Percentiles rank a stretch among this genome's conserved stretches.
phyloP scores from a whole-genome alignment of 2,113 vertebrate species.

The Lampris incognitus region DNA sequence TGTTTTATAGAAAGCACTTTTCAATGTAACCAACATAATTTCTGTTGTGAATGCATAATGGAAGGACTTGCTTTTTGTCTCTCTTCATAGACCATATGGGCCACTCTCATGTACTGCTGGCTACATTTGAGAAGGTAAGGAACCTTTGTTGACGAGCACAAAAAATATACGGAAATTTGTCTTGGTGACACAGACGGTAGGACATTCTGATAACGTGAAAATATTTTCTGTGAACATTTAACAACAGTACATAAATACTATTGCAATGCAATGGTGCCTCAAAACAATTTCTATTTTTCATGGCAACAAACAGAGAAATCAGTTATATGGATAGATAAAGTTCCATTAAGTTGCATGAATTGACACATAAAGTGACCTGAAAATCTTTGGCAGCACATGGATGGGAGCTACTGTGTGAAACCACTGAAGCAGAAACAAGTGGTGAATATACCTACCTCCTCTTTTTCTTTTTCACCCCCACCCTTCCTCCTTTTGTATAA shows the following conservation, averaged over 20 bases:
- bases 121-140: constrained; percentile 96
- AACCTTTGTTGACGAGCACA: not conserved
- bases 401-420: constrained; percentile 96
- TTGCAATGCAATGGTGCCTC: too few relatives aligned
- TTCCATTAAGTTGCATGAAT: too few relatives aligned
- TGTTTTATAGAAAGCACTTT: not conserved
- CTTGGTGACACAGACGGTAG: not conserved
- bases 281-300: too few relatives aligned
- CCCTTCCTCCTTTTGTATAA: constrained; percentile 30
- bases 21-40: too few relatives aligned
- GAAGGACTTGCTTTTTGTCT: constrained; percentile 21
- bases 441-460: constrained; percentile 79
- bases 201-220: too few relatives aligned
- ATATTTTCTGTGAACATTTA: too few relatives aligned
- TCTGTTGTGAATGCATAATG: not conserved
- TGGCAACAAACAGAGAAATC: not conserved
- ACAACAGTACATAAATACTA: too few relatives aligned
- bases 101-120: constrained; percentile 94
- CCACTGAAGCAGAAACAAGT: constrained; percentile 99
- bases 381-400: constrained; percentile 87
- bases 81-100: constrained; percentile 88
- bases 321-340: not conserved
- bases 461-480: constrained; percentile 2
- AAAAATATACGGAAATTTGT: not conserved
- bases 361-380: not conserved